Base-by-base conservation (phyloP, 2,113 vertebrate genomes). In the Aldabrachelys gigantea region DNA sequence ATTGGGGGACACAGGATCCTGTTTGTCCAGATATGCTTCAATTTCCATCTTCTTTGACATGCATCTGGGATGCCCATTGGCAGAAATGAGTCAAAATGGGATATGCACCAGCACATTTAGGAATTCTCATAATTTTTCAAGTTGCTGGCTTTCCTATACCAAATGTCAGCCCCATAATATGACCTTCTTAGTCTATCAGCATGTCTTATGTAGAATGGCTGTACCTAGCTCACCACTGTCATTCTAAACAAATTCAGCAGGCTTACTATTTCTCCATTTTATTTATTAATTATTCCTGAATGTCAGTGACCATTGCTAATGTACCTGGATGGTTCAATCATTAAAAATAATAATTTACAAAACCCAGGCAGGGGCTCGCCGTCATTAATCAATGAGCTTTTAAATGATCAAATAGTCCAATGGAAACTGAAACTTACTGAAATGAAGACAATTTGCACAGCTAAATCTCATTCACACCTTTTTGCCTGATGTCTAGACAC, bases 1-100 rank as follows among this genome's bases (percentile, higher is more conserved):
- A 57, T 38, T 17, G 1, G 89, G 91, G 31, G 21, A 0, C 4
- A 62, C 0, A 1, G 75, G 78, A 72, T 35, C 62, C 82, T 29
- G 72, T 54, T 2, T 65, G 62, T 65, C 62, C 62, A 65, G 31
- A 35, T 17, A 31, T 16, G 14, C 31, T 65, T 65, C 62, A 65
- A 35, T n/a, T 65, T 16, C 62, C 62, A 35, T 65, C 62, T 65
- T 65, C 62, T 65, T 65, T 65, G 62, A 35, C 14, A 17, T 6
- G 17, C 31, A 35, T 38, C 27, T 38, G 88, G 90, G 94, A 41
- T 76, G 69, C 56, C 81, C 87, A 9, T 50, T 0, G 53, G 84
- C 91, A 72, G 81, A 65, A 49, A 31, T 72, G 59, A 85, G 25
- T 29, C 12, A 6, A 24, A 47, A 1, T 1, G 1, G 1, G 2